These are phyloP conservation scores for Climacteris rufus DNA, from an alignment of 2,113 vertebrate species.

Conservation along the genomic window DNA sequence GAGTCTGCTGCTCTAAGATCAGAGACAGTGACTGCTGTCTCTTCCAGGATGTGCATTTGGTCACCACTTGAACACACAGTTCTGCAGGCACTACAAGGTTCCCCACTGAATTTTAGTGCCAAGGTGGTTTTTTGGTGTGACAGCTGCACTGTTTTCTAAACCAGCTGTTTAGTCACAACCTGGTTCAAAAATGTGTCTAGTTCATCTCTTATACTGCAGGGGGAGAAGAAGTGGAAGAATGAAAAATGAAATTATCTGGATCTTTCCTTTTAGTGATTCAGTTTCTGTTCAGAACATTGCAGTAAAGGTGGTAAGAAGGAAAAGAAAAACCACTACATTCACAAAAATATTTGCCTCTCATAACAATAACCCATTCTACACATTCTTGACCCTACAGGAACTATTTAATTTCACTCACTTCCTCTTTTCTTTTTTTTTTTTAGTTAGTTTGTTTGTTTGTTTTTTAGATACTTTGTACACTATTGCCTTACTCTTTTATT, in stretches of 20 bases:
- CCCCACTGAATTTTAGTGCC: background rate
- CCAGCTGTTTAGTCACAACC: slow-evolving; percentile 6
- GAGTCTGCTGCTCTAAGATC: background rate
- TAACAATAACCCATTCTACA: background rate
- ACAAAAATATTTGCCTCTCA: background rate
- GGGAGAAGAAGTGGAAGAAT: background rate
- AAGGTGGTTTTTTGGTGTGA: background rate
- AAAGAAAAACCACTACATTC: background rate
- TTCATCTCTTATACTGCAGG: background rate
- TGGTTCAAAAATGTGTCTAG: background rate
- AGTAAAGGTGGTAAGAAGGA: background rate
- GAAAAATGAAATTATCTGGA: background rate
- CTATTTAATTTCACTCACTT: background rate
- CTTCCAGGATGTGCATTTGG: background rate
- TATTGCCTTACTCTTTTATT: background rate
- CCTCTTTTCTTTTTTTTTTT: background rate
- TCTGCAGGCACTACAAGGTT: background rate
- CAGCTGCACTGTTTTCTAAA: background rate
- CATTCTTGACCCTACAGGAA: background rate
- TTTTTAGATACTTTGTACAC: fast-evolving
- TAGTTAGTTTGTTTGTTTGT: too few species aligned
- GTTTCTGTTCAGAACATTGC: background rate
- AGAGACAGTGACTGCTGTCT: background rate
- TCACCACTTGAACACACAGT: background rate
- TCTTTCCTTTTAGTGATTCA: background rate